These are phyloP conservation scores for Tortrix viridana DNA, from an alignment of 2,888 invertebrate genomes.

Conservation along the genomic window DNA sequence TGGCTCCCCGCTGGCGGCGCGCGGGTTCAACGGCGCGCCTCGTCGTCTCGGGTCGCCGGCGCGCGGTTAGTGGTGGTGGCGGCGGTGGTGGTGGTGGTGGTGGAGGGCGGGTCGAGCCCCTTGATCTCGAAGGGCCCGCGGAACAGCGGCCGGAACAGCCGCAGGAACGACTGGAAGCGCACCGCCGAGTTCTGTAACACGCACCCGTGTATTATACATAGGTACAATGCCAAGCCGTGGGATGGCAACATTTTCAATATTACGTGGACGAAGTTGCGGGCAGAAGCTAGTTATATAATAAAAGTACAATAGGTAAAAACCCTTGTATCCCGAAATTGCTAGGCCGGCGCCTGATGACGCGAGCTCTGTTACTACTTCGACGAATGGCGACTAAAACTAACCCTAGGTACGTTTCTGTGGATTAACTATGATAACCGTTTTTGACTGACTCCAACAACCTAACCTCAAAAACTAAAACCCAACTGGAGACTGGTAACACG, in stretches of 20 bases:
- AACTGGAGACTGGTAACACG: too few relatives aligned
- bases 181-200: conserved; percentile 90
- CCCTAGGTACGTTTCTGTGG: too few relatives aligned
- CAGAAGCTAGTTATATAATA: too few relatives aligned
- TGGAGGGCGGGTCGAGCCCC: conserved; percentile 86
- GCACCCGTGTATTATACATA: not conserved
- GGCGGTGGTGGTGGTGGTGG: conserved; percentile 70
- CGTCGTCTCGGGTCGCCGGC: conserved; percentile 25
- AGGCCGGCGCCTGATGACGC: too few relatives aligned
- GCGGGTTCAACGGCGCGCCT: conserved; percentile 38
- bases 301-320: too few relatives aligned
- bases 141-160: conserved; percentile 90
- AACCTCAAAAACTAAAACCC: too few relatives aligned
- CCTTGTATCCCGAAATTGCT: too few relatives aligned
- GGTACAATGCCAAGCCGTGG: not conserved
- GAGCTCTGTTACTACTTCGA: too few relatives aligned
- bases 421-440: too few relatives aligned
- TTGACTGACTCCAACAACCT: too few relatives aligned
- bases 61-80: conserved; percentile 43
- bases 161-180: conserved; percentile 88
- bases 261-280: too few relatives aligned
- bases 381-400: too few relatives aligned
- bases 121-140: conserved; percentile 89
- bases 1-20: not conserved
- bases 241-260: not conserved